Evolutionary conservation across 2,113 vertebrate genomes (phyloP), one percentile per base, ranked within the genome.

Genomic region (Cricetomys ansorgei): DNA sequence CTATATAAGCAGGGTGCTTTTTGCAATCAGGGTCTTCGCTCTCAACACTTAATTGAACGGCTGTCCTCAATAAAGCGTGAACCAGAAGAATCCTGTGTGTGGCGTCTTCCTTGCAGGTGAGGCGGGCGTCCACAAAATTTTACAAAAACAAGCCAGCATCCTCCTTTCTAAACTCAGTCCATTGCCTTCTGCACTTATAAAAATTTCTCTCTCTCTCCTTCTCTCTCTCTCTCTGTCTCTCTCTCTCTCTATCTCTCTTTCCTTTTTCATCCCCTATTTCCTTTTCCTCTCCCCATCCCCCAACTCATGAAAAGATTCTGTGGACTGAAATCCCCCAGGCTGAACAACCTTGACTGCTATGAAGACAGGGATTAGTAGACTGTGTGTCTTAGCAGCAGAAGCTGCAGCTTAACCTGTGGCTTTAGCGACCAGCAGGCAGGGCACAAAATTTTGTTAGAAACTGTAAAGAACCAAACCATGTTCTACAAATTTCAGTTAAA

Each of bases 341-440:
- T 98, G 98, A 98, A 97, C 95, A 97, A 98, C 98, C 97, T 97
- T 98, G 97, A 98, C 97, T 98, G 98, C 98, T 98, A 92, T 93
- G 97, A 97, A 98, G 97, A 96, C 95, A 86, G 95, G 92, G 96
- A 92, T 96, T 97, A 98, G 97, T 97, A 98, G 98, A 98, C 98
- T 98, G 77, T 97, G 98, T 98, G 98, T 98, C 97, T 98, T 96
- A 97, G 98, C 98, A 98, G 98, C 98, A 97, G 97, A 98, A 98
- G 98, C 98, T 98, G 98, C 98, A 98, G 98, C 98, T 98, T 98
- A 94, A 96, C 95, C 98, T 98, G 98, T 92, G 98, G 98, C 98
- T 98, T 98, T 98, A 98, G 98, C 99, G 98, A 98, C 98, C 98
- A 98, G 98, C 98, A 98, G 98, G 93, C 98, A 98, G 98, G 99